Evolutionary conservation across 2,113 vertebrate species (phyloP).

Genomic region (Cyanistes caeruleus): DNA sequence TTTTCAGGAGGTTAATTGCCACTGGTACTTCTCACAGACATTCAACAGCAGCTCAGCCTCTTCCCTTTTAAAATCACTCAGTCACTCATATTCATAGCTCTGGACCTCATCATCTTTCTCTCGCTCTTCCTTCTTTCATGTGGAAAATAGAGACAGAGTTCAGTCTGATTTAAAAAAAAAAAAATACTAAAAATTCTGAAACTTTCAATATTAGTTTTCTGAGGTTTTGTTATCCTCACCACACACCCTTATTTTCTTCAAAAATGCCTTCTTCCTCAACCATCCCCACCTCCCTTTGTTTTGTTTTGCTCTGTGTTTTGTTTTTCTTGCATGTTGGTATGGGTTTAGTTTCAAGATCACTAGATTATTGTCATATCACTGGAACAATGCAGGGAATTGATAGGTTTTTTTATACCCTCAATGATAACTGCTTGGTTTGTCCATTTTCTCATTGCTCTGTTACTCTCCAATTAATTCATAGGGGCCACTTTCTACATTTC

Average conservation of each 20-base stretch:
- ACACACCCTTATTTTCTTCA: background rate
- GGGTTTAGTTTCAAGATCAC: fast-evolving
- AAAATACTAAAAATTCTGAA: background rate
- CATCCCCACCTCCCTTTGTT: fast-evolving
- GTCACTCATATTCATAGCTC: background rate
- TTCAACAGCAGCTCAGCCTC: background rate
- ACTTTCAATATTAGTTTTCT: background rate
- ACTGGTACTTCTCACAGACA: background rate
- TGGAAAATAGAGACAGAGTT: background rate
- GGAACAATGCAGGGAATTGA: background rate
- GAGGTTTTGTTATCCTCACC: background rate
- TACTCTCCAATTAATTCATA: background rate
- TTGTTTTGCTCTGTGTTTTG: background rate
- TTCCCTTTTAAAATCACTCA: background rate
- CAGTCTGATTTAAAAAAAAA: background rate
- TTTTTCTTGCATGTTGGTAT: background rate
- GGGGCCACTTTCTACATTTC: background rate
- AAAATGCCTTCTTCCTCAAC: background rate
- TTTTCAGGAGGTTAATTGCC: background rate
- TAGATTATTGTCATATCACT: background rate
- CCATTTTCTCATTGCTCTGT: background rate
- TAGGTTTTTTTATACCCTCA: fast-evolving
- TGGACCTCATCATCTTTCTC: background rate
- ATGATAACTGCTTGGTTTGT: background rate
- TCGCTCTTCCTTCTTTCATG: background rate